Evolutionary conservation across 2,113 vertebrate species (phyloP), one percentile per base, ranked within the genome.

Genomic region (Ptychochromis oligacanthus): DNA sequence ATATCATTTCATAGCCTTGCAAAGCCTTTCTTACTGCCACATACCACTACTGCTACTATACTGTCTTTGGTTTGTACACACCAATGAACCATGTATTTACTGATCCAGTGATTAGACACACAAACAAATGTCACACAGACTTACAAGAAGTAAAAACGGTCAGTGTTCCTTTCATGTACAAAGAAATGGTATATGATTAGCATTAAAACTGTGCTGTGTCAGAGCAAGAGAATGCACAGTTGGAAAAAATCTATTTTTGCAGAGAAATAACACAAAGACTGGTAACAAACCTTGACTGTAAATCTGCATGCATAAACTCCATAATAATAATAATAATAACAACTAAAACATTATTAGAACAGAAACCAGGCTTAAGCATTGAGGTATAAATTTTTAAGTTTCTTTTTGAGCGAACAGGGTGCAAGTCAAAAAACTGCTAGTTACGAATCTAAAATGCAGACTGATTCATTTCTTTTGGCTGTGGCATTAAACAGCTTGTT

Each of bases 51-150:
- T 75, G 75, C 60, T 2, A 31, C 77, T 79, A 67, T 40, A 84
- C n/a, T 26, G 83, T 84, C 88, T 75, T 26, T 82, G 74, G 28
- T 24, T 58, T 38, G 75, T 70, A 38, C 57, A 11, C 40, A 38
- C 17, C 78, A 75, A 77, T 87, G 87, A 90, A 87, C 15, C 56
- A 28, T 40, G 26, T 24, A 80, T 87, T 85, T 85, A 90, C 76
- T 61, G 70, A 67, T 61, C 55, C 55, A 72, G 7, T 72, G 64
- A 87, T 87, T 77, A 82, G 15, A 86, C 40, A 65, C 64, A 80
- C 31, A 70, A 86, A 85, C 67, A 84, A 79, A 28, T 67, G 52
- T 26, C 18, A 77, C 60, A 26, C 2, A 62, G 2, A 72, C 67
- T 62, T 85, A 18, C 14, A 62, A 26, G 58, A 55, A 62, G 54